phyloP scores from a whole-genome alignment of 2,888 invertebrate genomes.

The Nomada flava region DNA sequence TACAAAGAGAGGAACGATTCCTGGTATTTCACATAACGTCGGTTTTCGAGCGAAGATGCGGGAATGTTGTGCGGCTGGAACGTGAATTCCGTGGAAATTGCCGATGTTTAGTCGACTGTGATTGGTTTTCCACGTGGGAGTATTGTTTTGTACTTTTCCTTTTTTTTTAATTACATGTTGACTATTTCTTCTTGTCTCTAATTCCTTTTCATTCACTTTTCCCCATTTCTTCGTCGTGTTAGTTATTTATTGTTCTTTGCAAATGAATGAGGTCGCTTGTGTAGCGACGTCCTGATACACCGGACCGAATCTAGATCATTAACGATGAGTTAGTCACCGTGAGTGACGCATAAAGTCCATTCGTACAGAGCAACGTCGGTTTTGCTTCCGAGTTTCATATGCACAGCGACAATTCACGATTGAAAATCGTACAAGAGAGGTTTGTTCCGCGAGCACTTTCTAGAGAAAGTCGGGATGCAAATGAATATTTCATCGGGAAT shows the following conservation, averaged over 20 bases:
- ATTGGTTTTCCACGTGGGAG: too few relatives aligned
- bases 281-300: too few relatives aligned
- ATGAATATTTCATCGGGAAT: conserved; percentile 8
- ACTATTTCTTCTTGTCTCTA: neutral
- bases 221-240: neutral
- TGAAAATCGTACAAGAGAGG: neutral
- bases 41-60: conserved; percentile 18
- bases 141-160: too few relatives aligned
- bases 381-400: neutral
- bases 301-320: too few relatives aligned
- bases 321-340: too few relatives aligned
- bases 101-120: too few relatives aligned
- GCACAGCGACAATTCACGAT: neutral
- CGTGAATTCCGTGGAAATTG: neutral
- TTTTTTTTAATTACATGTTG: neutral
- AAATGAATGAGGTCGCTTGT: too few relatives aligned
- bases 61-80: conserved; percentile 6
- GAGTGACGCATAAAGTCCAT: too few relatives aligned
- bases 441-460: conserved; percentile 15
- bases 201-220: neutral
- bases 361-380: neutral
- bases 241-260: too few relatives aligned
- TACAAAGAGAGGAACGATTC: conserved; percentile 27
- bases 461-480: conserved; percentile 28
- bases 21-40: conserved; percentile 22